phyloP scores from a whole-genome alignment of 2,113 vertebrate species.

The Ranitomeya variabilis region DNA sequence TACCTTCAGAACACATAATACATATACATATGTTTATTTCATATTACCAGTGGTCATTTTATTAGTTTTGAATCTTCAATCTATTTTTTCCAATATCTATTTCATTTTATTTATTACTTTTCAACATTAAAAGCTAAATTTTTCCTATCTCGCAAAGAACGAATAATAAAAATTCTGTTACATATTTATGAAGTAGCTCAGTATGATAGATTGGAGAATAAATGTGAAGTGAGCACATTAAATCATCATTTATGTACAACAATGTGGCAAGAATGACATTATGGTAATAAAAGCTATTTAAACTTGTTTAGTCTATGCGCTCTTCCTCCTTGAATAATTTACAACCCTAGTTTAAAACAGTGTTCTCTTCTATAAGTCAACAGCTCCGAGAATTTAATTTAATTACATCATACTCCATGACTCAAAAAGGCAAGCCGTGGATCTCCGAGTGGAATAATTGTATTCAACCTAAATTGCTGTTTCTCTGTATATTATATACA shows the following conservation, averaged over 20 bases:
- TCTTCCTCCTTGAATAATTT: conserved; percentile 48
- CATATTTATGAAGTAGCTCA: not conserved
- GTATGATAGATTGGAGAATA: not conserved
- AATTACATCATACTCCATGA: conserved; percentile 30
- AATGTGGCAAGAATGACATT: conserved; percentile 34
- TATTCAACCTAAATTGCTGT: not conserved
- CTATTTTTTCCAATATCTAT: not conserved
- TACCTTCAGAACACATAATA: not conserved
- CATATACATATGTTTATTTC: not conserved
- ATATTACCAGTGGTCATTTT: not conserved
- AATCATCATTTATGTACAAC: conserved; percentile 35
- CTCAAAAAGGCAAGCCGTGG: conserved; percentile 23
- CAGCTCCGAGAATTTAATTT: not conserved
- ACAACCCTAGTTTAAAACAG: not conserved
- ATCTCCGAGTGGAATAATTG: not conserved
- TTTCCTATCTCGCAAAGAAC: not conserved
- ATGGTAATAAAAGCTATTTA: conserved; percentile 44
- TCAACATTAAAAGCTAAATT: not conserved
- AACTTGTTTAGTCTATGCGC: conserved; percentile 43
- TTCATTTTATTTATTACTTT: not conserved
- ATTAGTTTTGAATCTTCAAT: not conserved
- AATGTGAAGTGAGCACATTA: not conserved
- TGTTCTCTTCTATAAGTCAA: conserved; percentile 28
- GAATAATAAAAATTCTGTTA: not conserved
- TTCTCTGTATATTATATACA: too few relatives aligned